Conservation (phyloP, 1,140 invertebrate genomes). For the Sarcophaga bullata region DNA sequence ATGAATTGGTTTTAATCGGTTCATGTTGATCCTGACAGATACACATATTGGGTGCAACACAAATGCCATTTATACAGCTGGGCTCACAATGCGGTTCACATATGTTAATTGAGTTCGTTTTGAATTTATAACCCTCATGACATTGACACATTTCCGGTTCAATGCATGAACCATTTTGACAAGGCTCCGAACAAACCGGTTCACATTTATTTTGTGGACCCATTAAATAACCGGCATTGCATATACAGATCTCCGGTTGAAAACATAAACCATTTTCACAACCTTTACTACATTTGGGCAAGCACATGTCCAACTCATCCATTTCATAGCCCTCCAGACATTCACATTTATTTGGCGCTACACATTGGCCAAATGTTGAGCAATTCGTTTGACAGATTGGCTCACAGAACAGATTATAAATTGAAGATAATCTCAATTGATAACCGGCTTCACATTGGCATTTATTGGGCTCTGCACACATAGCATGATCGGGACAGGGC, state of each 20-base stretch:
- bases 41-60: conserved; percentile 68
- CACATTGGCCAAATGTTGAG: conserved; percentile 67
- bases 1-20: conserved; percentile 60
- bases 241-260: conserved; percentile 69
- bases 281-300: conserved; percentile 65
- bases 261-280: conserved; percentile 69
- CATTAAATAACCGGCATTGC: conserved; percentile 64
- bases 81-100: conserved; percentile 68
- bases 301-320: conserved; percentile 58
- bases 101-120: conserved; percentile 64
- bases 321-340: conserved; percentile 52
- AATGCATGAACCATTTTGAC: conserved; percentile 68
- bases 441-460: conserved; percentile 70
- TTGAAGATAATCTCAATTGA: conserved; percentile 56
- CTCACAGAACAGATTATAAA: conserved; percentile 48
- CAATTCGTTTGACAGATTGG: conserved; percentile 68
- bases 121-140: conserved; percentile 62
- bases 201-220: conserved; percentile 67
- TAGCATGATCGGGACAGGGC: conserved; percentile 53
- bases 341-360: conserved; percentile 66
- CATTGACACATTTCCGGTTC: conserved; percentile 70
- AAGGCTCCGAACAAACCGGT: conserved; percentile 66
- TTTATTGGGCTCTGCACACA: conserved; percentile 66
- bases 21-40: conserved; percentile 52
- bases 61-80: conserved; percentile 69